Base-by-base conservation (phyloP, 2,888 invertebrate species). In the Aporophyla nigra region DNA sequence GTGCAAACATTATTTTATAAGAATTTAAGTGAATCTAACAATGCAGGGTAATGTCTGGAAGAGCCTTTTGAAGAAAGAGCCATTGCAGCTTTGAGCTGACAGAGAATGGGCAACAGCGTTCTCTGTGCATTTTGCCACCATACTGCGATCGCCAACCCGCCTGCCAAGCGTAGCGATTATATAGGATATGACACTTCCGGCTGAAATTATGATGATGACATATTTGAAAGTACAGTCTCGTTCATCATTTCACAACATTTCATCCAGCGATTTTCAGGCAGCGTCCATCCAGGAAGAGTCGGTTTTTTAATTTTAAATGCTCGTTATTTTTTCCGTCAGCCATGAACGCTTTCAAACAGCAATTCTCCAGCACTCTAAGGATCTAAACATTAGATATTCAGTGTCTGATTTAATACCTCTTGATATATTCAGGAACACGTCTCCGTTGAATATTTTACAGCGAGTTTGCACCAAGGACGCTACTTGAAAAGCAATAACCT, bases 381-480 rank as follows among this genome's bases (percentile, higher is more conserved):
- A 83, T 73, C 49, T 40, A 58, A 63, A 21, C 49, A 71, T 76
- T 67, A 59, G 33, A 4, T 69, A 82, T 78, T 72, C 80, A 75
- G 58, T 67, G 40, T 27, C 70, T 63, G 63, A 67, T 63, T 70
- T 68, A 65, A 68, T 76, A 61, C 56, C 58, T 69, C 67, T 76
- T 74, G 40, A 71, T 74, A 40, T 71, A 85, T 85, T 84, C 78
- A 73, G 54, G 58, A 65, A 51, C 85, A 78, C 62, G 71, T 46
- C 72, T 68, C 12, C 24, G 24, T 63, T 66, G 68, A 85, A 75
- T 78, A 84, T 68, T 74, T 81, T 51, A 80, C 24, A 54, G 53
- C 24, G 46, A 54, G 61, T 74, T 71, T 66, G 14, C 74, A 62
- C 62, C 74, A 85, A 77, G 74, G 70, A 81, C 51, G 59, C 24